A percentile compares a stretch with the other conserved stretches of the same genome.
These are phyloP conservation scores for Spea bombifrons DNA, from an alignment of 2,113 vertebrate genomes.

Conservation along the genomic window DNA sequence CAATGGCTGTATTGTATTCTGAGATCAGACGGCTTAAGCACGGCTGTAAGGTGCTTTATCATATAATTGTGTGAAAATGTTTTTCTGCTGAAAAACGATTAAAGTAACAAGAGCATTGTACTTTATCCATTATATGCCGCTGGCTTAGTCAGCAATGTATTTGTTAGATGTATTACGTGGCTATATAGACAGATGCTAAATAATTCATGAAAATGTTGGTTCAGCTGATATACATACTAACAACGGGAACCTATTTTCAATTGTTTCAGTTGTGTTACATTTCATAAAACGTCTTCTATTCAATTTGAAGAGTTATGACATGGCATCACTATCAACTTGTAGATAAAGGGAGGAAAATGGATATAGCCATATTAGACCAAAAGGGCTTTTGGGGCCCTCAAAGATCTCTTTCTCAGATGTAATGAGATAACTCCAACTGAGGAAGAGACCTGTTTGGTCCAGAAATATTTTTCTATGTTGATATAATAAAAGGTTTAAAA, in stretches of 20 bases:
- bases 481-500: too few species aligned
- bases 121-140: constrained; percentile 16
- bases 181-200: constrained; percentile 14
- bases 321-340: too few species aligned
- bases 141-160: constrained; percentile 7
- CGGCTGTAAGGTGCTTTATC: constrained; percentile 29
- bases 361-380: too few species aligned
- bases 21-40: constrained; percentile 30
- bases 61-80: constrained; percentile 27
- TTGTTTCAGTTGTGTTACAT: not conserved
- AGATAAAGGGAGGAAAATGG: too few species aligned
- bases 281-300: not conserved
- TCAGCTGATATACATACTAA: constrained; percentile 11
- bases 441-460: too few species aligned
- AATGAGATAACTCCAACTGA: too few species aligned
- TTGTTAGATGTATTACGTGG: constrained; percentile 14
- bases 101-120: constrained; percentile 3
- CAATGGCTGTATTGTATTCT: constrained; percentile 38
- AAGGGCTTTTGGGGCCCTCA: too few species aligned
- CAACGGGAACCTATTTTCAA: not conserved
- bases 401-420: too few species aligned
- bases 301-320: too few species aligned
- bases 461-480: too few species aligned
- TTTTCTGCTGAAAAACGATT: constrained; percentile 9
- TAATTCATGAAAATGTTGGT: constrained; percentile 23